Conservation (phyloP, 1,140 invertebrate genomes). For the Saccostrea glomerata region DNA sequence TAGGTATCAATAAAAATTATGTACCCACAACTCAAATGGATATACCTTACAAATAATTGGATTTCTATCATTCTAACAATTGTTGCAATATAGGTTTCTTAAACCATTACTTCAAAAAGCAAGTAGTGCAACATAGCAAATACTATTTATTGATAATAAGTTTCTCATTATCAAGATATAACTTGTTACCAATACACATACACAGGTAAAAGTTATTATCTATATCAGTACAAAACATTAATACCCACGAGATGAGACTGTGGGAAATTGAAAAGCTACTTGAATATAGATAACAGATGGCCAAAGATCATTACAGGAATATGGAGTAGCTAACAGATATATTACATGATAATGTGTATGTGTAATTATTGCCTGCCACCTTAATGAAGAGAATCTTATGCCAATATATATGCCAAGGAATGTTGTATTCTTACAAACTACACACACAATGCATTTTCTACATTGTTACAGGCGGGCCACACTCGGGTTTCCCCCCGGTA, state of each 20-base stretch:
- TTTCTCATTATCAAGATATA: too few species aligned
- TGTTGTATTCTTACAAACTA: constrained; percentile 32
- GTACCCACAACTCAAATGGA: too few species aligned
- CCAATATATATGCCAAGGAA: constrained; percentile 25
- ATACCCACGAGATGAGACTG: not conserved
- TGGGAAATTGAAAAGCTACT: constrained; percentile 22
- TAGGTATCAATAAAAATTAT: too few species aligned
- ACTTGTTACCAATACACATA: too few species aligned
- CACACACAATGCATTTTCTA: constrained; percentile 1
- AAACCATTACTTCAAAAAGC: too few species aligned
- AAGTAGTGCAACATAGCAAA: too few species aligned
- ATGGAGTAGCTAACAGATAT: constrained; percentile 19
- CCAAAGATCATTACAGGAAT: constrained; percentile 27
- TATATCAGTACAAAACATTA: not conserved
- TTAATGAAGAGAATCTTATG: constrained; percentile 30
- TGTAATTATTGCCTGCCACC: constrained; percentile 35
- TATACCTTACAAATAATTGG: too few species aligned
- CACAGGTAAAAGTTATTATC: too few species aligned
- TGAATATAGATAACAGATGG: constrained; percentile 32
- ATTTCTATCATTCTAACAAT: too few species aligned
- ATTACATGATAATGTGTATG: constrained; percentile 32
- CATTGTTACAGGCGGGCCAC: not conserved
- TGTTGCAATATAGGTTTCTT: too few species aligned
- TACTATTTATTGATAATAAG: too few species aligned
- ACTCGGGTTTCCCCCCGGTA: not conserved